phyloP scores from a whole-genome alignment of 2,888 invertebrate species.

The Ochropacha duplaris region DNA sequence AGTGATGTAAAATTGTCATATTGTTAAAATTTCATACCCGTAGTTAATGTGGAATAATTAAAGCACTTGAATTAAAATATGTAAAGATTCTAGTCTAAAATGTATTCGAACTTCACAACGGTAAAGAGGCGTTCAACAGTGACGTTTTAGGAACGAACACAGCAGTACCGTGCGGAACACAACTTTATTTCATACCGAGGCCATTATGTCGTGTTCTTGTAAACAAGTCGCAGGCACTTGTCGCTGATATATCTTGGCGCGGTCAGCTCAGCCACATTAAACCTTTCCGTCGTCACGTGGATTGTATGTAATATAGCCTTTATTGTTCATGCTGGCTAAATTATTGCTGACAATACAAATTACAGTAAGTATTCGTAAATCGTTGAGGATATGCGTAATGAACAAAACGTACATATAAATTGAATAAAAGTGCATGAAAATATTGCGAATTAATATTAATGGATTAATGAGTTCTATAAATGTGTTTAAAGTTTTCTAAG shows the following conservation, averaged over 20 bases:
- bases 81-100: not conserved
- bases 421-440: conserved; percentile 7
- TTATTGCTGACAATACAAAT: conserved; percentile 20
- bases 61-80: not conserved
- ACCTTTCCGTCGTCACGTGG: conserved; percentile 17
- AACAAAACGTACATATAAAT: not conserved
- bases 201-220: conserved; percentile 77
- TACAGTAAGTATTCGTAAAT: conserved; percentile 3
- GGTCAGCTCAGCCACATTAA: conserved; percentile 54
- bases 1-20: too few relatives aligned
- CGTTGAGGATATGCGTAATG: not conserved
- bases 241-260: conserved; percentile 76
- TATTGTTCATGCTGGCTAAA: conserved; percentile 19
- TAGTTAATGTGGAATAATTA: not conserved
- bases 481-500: too few relatives aligned
- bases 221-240: conserved; percentile 72
- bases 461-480: too few relatives aligned
- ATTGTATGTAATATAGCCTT: conserved; percentile 12
- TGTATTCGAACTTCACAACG: not conserved
- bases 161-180: conserved; percentile 33
- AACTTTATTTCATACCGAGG: conserved; percentile 57
- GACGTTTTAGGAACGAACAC: not conserved
- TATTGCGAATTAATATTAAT: not conserved
- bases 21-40: too few relatives aligned
- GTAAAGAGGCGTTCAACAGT: not conserved